Evolutionary conservation across 2,888 invertebrate species (phyloP).

Genomic region (Mylabris sibirica): DNA sequence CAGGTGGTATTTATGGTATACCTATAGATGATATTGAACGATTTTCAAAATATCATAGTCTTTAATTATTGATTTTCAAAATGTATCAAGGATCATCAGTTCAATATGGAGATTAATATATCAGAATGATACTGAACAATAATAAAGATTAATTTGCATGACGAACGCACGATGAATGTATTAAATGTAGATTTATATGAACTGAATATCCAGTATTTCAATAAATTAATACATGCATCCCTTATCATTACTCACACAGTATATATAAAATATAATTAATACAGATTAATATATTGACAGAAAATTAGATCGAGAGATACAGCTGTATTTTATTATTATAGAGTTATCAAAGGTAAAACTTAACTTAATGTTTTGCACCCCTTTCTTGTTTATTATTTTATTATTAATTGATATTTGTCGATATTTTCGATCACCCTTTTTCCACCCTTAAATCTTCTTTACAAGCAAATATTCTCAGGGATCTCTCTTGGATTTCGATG

Average conservation of each 20-base stretch:
- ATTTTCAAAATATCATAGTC: background rate
- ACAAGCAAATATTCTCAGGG: too few relatives aligned
- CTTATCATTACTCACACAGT: too few relatives aligned
- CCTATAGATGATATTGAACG: background rate
- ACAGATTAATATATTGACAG: background rate
- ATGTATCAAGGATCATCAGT: background rate
- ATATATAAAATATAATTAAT: too few relatives aligned
- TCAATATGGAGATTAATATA: background rate
- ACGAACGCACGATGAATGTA: background rate
- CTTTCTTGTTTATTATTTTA: too few relatives aligned
- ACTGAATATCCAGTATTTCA: background rate
- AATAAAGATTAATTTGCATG: slow-evolving; percentile 3
- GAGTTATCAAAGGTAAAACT: background rate
- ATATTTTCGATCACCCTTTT: too few relatives aligned
- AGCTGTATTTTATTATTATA: background rate
- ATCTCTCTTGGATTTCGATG: too few relatives aligned
- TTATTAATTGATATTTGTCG: too few relatives aligned
- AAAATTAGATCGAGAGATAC: too few relatives aligned
- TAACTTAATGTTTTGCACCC: too few relatives aligned
- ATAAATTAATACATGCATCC: too few relatives aligned
- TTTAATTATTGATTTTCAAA: slow-evolving; percentile 1
- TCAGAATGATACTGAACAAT: background rate
- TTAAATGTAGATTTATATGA: background rate
- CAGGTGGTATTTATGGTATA: background rate
- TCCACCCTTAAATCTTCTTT: too few relatives aligned